A percentile compares a stretch with the other conserved stretches of the same genome.
Evolutionary conservation across 2,113 vertebrate genomes (phyloP).

Genomic region (Charina bottae): DNA sequence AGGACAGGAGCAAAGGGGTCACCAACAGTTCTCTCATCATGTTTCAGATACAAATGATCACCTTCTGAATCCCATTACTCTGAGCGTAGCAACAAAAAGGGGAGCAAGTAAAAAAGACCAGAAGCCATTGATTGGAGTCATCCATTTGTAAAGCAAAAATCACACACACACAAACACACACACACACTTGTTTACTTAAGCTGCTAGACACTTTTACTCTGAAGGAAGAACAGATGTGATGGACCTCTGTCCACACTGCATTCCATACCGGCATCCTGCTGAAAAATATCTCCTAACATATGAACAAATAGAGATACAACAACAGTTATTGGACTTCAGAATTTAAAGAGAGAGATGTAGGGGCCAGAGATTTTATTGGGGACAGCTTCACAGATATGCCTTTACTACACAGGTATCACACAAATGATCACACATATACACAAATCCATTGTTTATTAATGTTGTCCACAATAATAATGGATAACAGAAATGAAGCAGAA

Average conservation of each 20-base stretch:
- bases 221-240: background rate
- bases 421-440: background rate
- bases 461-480: background rate
- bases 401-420: background rate
- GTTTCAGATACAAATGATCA: slow-evolving; percentile 52
- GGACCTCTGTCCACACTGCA: background rate
- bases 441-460: background rate
- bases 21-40: background rate
- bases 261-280: background rate
- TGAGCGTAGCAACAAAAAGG: background rate
- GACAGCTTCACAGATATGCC: background rate
- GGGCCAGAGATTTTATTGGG: background rate
- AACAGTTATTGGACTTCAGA: background rate
- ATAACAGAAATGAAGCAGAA: background rate
- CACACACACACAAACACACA: background rate
- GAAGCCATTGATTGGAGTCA: background rate
- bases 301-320: background rate
- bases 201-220: background rate
- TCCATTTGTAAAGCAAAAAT: background rate
- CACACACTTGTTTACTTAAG: background rate
- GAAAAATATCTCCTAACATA: background rate
- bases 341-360: background rate
- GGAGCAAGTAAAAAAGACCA: background rate
- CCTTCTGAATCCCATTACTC: slow-evolving; percentile 35
- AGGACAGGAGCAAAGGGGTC: background rate